Base-by-base conservation (phyloP, 2,113 vertebrate species). In the Plestiodon gilberti region DNA sequence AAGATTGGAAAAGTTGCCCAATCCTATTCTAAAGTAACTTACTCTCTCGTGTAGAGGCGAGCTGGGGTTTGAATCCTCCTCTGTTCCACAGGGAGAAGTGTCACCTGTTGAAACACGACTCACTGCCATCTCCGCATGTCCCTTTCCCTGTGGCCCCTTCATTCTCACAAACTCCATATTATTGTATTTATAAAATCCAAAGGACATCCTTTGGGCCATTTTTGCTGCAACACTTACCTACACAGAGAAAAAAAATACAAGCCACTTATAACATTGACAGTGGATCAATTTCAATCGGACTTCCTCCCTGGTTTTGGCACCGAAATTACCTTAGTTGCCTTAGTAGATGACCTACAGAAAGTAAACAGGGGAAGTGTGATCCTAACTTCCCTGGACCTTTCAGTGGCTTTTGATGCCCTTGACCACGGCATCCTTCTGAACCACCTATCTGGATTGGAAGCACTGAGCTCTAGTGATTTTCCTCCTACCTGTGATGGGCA, bases 161-260 rank as follows among this genome's bases (percentile, higher is more conserved):
- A 99, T 99, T 89, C 99, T 96, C 84, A 99, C 99, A 67, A 99
- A 99, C 96, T 99, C 99, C 99, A 99, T 99, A 95, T 98, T 99
- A 97, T 96, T 99, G 92, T 98, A 99, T 82, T 99, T 99, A 92
- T 99, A 99, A 95, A 99, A 99, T 92, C 99, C 99, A 0, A 99
- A 99, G 0, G 99, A 99, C 98, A 99, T 99, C 78, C 97, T 97
- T 95, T 99, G 99, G 0, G 99, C 99, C 99, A 99, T 98, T 90
- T 99, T 99, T 1, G 99, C 99, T 0, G 99, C 99, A n/a, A 99
- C 98, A 0, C 99, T 99, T 87, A 99, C 99, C 99, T 99, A 87
- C 1, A 74, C 15, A 0, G 4, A 14, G 59, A 13, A 73, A 7
- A 30, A 43, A 65, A 22, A 3, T 4, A 33, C 22, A 8, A 35